These are phyloP conservation scores for Eremobia ochroleuca DNA, from an alignment of 2,888 invertebrate species.

Conservation along the genomic window DNA sequence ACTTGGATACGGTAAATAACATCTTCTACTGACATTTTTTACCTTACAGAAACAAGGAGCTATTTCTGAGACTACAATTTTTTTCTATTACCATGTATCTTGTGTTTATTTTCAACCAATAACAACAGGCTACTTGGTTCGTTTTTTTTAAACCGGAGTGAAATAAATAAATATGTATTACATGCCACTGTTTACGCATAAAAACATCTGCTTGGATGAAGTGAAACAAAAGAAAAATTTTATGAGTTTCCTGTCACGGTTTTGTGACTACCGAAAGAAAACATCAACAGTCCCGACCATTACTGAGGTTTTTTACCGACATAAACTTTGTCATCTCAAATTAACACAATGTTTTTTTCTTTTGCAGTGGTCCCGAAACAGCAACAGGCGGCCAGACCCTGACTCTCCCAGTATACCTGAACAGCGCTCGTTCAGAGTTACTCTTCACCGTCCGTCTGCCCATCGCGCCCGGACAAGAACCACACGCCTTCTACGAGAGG, in stretches of 20 bases:
- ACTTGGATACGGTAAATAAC: slow-evolving; percentile 95
- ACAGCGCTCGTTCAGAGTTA: slow-evolving; percentile 98
- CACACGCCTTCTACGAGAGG: slow-evolving; percentile 99
- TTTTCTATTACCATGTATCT: not conserved
- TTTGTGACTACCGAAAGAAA: not conserved
- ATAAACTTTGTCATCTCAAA: not conserved
- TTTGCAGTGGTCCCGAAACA: slow-evolving; percentile 82
- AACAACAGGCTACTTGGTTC: not conserved
- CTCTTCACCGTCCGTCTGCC: slow-evolving; percentile 98
- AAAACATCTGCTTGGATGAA: not conserved
- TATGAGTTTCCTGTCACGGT: not conserved
- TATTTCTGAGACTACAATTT: not conserved
- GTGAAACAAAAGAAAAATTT: not conserved
- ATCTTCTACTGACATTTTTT: not conserved
- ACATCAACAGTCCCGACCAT: not conserved
- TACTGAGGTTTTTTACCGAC: not conserved
- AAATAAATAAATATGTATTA: not conserved
- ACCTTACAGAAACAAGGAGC: not conserved
- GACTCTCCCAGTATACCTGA: slow-evolving; percentile 98
- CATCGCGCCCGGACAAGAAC: slow-evolving; percentile 97
- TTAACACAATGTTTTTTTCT: not conserved
- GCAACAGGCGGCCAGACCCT: slow-evolving; percentile 91
- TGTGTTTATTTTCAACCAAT: not conserved
- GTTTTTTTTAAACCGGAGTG: not conserved
- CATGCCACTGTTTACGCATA: not conserved